phyloP scores from a whole-genome alignment of 2,113 vertebrate species.

The Maccullochella peelii region DNA sequence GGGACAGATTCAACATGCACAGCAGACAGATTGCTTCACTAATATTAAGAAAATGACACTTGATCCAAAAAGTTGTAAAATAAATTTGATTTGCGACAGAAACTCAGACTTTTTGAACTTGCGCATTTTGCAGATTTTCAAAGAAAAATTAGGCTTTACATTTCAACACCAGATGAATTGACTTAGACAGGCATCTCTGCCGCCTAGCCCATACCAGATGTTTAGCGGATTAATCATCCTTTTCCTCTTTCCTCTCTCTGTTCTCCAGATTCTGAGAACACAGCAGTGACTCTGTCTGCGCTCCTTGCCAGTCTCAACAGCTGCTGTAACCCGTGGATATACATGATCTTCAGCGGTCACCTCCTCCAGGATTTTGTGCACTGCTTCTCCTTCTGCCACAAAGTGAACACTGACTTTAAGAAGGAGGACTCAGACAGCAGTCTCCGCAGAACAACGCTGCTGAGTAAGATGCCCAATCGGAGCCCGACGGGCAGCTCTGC shows the following conservation, averaged over 20 bases:
- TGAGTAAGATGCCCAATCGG: constrained; percentile 86
- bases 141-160: background rate
- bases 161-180: constrained; percentile 19
- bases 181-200: constrained; percentile 20
- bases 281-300: constrained; percentile 90
- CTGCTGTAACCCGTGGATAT: constrained; percentile 99
- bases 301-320: constrained; percentile 96
- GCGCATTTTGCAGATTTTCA: background rate
- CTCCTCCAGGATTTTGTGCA: constrained; percentile 92
- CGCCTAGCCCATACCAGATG: constrained; percentile 50
- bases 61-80: background rate
- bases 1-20: background rate
- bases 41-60: constrained; percentile 7
- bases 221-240: constrained; percentile 43
- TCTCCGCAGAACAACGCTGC: constrained; percentile 88
- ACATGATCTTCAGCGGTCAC: constrained; percentile 98
- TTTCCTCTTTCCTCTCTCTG: constrained; percentile 40
- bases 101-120: background rate
- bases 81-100: background rate
- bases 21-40: background rate
- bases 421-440: constrained; percentile 94
- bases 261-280: constrained; percentile 91
- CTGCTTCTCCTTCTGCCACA: constrained; percentile 88
- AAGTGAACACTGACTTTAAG: constrained; percentile 79
- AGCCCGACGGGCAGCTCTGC: constrained; percentile 88